Conservation (phyloP, 2,888 invertebrate species). For the Euzetes globulus region DNA sequence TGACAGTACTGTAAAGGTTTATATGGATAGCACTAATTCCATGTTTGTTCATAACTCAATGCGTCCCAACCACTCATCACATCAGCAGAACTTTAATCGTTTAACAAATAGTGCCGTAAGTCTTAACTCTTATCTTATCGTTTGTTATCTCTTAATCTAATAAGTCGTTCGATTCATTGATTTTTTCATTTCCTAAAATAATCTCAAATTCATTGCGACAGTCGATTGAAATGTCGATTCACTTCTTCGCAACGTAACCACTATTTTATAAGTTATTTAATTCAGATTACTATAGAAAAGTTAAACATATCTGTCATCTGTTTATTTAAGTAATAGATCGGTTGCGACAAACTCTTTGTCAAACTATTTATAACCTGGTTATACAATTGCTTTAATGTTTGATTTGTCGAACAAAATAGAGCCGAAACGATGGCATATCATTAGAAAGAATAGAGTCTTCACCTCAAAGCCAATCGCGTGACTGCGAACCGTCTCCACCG, state of each 20-base stretch:
- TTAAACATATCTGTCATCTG: too few species aligned
- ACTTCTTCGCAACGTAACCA: too few species aligned
- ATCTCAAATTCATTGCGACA: too few species aligned
- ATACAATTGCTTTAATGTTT: too few species aligned
- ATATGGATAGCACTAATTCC: slow-evolving; percentile 45
- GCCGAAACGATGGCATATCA: slow-evolving; percentile 30
- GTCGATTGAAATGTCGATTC: too few species aligned
- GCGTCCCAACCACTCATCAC: background rate
- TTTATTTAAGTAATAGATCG: too few species aligned
- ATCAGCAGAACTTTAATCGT: slow-evolving; percentile 5
- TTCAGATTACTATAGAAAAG: too few species aligned
- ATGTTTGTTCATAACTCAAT: slow-evolving; percentile 19
- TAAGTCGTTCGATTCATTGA: too few species aligned
- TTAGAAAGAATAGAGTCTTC: slow-evolving; percentile 29
- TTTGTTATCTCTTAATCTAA: background rate
- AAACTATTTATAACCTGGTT: too few species aligned
- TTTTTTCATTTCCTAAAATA: too few species aligned
- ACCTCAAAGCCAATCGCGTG: slow-evolving; percentile 40
- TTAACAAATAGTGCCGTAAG: slow-evolving; percentile 13
- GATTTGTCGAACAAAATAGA: background rate
- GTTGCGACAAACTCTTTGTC: too few species aligned
- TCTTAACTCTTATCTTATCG: background rate
- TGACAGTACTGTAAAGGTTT: slow-evolving; percentile 48
- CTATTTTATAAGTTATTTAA: too few species aligned
- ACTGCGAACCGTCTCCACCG: slow-evolving; percentile 41